Conservation (phyloP, 1,140 invertebrate species). For the Orussus abietinus region DNA sequence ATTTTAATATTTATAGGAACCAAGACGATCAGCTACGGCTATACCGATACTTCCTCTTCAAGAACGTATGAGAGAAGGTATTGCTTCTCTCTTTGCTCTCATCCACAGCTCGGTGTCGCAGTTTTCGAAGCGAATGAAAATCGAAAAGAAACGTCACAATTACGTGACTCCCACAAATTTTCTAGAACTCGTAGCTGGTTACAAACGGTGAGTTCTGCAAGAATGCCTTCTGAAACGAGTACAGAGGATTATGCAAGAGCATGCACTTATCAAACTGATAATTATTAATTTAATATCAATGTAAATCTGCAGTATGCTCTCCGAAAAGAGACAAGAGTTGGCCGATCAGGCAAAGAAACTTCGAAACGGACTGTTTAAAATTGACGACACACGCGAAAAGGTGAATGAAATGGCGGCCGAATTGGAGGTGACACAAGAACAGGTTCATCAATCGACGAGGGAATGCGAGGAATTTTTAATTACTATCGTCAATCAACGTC, state of each 20-base stretch:
- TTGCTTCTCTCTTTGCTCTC: slow-evolving; percentile 69
- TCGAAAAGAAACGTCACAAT: slow-evolving; percentile 74
- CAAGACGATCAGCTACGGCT: slow-evolving; percentile 18
- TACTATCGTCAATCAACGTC: slow-evolving; percentile 71
- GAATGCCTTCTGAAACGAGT: no score
- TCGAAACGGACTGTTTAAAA: slow-evolving; percentile 71
- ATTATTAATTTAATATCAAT: no score
- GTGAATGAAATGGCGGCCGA: slow-evolving; percentile 77
- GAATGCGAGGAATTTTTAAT: slow-evolving; percentile 73
- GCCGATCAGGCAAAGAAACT: slow-evolving; percentile 69
- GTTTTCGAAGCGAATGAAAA: slow-evolving; percentile 66
- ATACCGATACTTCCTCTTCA: slow-evolving; percentile 42
- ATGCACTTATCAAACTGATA: no score
- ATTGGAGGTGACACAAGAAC: slow-evolving; percentile 70
- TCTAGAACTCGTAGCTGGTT: slow-evolving; percentile 75
- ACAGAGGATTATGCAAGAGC: no score
- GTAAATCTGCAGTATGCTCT: slow-evolving; percentile 69
- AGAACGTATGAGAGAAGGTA: slow-evolving; percentile 58
- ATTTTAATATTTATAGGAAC: slow-evolving; percentile 16
- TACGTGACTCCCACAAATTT: slow-evolving; percentile 86
- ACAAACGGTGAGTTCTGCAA: slow-evolving; percentile 63
- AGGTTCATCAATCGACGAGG: slow-evolving; percentile 47
- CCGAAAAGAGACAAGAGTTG: slow-evolving; percentile 66
- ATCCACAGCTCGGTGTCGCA: slow-evolving; percentile 74
- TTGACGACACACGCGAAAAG: slow-evolving; percentile 64